Percentiles rank a stretch among this genome's conserved stretches.
Conservation (phyloP, 2,888 invertebrate species). For the Eulithis prunata region DNA sequence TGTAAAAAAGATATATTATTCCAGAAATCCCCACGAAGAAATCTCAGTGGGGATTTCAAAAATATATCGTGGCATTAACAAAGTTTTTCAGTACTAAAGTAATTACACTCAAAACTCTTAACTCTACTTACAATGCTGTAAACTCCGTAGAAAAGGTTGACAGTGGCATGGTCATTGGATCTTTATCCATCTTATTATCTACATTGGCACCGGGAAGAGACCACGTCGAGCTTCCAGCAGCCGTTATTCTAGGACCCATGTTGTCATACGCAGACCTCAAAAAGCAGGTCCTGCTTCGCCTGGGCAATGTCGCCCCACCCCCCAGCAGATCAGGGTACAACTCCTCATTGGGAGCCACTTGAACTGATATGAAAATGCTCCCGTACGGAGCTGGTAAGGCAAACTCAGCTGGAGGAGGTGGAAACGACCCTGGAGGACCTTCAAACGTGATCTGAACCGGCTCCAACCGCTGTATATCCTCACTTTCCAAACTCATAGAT, state of each 20-base stretch:
- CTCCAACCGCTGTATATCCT: slow-evolving; percentile 78
- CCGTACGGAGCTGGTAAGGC: slow-evolving; percentile 83
- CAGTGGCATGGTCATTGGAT: slow-evolving; percentile 58
- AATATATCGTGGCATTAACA: slow-evolving; percentile 11
- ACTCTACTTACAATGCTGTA: slow-evolving; percentile 66
- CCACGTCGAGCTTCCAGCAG: slow-evolving; percentile 94
- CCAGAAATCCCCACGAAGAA: not conserved
- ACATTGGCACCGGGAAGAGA: slow-evolving; percentile 87
- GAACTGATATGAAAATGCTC: slow-evolving; percentile 94
- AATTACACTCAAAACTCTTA: slow-evolving; percentile 7
- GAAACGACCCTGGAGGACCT: slow-evolving; percentile 73
- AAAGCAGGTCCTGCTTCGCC: slow-evolving; percentile 79
- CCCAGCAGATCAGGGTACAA: slow-evolving; percentile 90
- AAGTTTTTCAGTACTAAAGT: slow-evolving; percentile 1
- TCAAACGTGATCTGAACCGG: slow-evolving; percentile 86
- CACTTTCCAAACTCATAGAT: slow-evolving; percentile 79
- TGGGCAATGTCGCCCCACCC: slow-evolving; percentile 74
- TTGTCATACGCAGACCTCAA: slow-evolving; percentile 92
- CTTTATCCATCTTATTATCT: slow-evolving; percentile 57
- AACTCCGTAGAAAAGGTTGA: slow-evolving; percentile 80
- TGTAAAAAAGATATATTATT: slow-evolving; percentile 4
- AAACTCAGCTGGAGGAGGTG: slow-evolving; percentile 78
- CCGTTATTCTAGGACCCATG: slow-evolving; percentile 95
- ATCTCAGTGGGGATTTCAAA: too few relatives aligned
- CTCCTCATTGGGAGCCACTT: slow-evolving; percentile 88